phyloP scores from a whole-genome alignment of 2,888 invertebrate species.

The Mechanitis mazaeus region DNA sequence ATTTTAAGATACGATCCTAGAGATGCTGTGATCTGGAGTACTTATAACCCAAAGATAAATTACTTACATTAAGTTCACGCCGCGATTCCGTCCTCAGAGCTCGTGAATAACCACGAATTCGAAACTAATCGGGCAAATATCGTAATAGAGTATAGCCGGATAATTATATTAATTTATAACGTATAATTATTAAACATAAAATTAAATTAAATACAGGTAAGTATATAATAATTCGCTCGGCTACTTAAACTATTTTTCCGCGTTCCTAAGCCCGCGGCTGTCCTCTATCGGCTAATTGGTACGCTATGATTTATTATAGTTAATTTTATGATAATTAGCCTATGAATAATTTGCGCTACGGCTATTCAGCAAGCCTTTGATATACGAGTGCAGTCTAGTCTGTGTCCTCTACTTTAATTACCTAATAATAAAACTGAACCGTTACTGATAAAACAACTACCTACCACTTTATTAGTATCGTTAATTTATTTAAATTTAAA shows the following conservation, averaged over 20 bases:
- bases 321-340: constrained; percentile 73
- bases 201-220: neutral
- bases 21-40: neutral
- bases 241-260: constrained; percentile 48
- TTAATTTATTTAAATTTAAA: too few species aligned
- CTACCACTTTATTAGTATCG: neutral
- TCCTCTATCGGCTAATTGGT: constrained; percentile 59
- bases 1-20: constrained; percentile 5
- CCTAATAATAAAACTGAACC: constrained; percentile 3
- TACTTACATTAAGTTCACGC: neutral
- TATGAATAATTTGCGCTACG: constrained; percentile 60
- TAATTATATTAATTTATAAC: neutral
- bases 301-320: constrained; percentile 69
- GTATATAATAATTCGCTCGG: constrained; percentile 30
- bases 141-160: too few species aligned
- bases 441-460: neutral
- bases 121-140: too few species aligned
- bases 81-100: too few species aligned
- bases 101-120: too few species aligned
- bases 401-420: constrained; percentile 7
- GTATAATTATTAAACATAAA: neutral
- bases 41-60: neutral
- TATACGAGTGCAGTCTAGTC: constrained; percentile 23
- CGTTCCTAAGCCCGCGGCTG: constrained; percentile 46
- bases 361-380: constrained; percentile 32